Evolutionary conservation across 2,888 invertebrate genomes (phyloP), one percentile per base, ranked within the genome.

Genomic region (Sinopyrophorus schimmeli): DNA sequence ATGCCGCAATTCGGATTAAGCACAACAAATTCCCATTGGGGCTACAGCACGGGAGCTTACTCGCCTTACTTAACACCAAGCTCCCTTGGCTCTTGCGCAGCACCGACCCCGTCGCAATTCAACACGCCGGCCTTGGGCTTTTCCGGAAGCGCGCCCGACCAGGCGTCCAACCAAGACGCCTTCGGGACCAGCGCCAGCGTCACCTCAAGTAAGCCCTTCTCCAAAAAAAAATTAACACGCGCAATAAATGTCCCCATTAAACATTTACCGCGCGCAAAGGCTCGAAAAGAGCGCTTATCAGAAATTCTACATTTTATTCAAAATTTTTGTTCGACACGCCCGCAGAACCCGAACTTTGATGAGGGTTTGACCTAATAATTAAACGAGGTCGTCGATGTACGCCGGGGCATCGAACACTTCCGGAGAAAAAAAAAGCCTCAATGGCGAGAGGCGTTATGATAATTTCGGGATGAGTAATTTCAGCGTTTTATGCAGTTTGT

Each of bases 1-100:
- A 89, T 91, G 89, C 83, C 89, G 60, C 89, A 89, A 73, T 90
- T 91, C 69, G 88, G 89, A 28, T 74, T 89, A 68, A 87, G 89
- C 71, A 86, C 88, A 64, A 84, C 88, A 63, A 91, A 92, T 73
- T 86, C 89, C 6, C 89, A 89, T 69, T 92, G 92, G 92, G 90
- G 92, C 56, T 91, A 91, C 70, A 86, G 91, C 26, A 87, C 91
- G 16, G 86, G 88, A 46, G 90, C 89, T 7, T 92, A 92, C 73
- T 89, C 91, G 0, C 89, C 91, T 7, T 92, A 92, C 70, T 78
- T 92, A 64, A 83, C 82, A 28, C 75, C 79, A 32, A 81, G 83
- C 63, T 80, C 82, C 59, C 68, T 83, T 55, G 86, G 86, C 17
- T 89, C 86, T 11, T 90, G 86, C 67, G 87, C 85, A 28, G 87